These are phyloP conservation scores for Cerceris ruficornis DNA, from an alignment of 2,888 invertebrate species.

Conservation along the genomic window DNA sequence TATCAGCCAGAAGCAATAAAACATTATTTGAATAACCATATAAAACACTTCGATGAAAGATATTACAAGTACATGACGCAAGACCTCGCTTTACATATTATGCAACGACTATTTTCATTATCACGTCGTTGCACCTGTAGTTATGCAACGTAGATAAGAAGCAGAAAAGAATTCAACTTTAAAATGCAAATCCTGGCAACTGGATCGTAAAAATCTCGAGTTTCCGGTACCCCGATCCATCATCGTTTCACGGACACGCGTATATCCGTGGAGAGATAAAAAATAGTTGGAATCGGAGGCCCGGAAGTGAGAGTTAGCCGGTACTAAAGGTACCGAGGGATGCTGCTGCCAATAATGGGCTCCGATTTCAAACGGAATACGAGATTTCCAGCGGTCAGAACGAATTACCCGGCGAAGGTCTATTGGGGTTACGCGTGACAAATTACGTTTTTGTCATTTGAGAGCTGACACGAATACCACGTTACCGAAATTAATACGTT, in stretches of 20 bases:
- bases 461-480: conserved; percentile 5
- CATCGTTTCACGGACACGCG: background rate
- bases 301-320: conserved; percentile 31
- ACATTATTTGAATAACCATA: too few species aligned
- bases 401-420: conserved; percentile 34
- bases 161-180: too few species aligned
- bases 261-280: conserved; percentile 1
- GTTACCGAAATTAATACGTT: conserved; percentile 49
- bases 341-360: conserved; percentile 24
- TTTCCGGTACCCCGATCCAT: conserved; percentile 7
- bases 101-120: too few species aligned
- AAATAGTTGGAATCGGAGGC: conserved; percentile 2
- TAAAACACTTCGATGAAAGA: too few species aligned
- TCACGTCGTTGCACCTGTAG: too few species aligned
- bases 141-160: too few species aligned
- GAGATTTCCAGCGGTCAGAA: conserved; percentile 28
- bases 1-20: too few species aligned
- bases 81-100: too few species aligned
- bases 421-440: conserved; percentile 16
- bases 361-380: conserved; percentile 47
- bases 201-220: conserved; percentile 9
- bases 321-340: background rate
- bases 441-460: conserved; percentile 43
- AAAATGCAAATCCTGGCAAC: background rate
- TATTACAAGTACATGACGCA: too few species aligned